A percentile compares a stretch with the other conserved stretches of the same genome.
Conservation (phyloP, 2,888 invertebrate genomes). For the Acanthosepion lycidas region DNA sequence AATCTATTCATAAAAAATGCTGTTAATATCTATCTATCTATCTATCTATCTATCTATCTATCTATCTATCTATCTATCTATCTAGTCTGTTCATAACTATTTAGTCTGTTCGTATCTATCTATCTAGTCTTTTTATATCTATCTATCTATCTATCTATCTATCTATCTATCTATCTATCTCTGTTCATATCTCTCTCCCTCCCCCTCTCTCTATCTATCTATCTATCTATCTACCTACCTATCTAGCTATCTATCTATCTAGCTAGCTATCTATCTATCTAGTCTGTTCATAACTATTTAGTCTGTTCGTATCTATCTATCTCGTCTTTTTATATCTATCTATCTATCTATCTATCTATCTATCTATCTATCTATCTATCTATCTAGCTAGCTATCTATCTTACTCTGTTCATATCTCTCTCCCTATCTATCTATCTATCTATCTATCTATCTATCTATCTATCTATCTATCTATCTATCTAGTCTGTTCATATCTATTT, state of each 20-base stretch:
- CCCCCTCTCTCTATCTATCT: too few species aligned
- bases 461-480: background rate
- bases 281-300: background rate
- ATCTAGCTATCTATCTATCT: background rate
- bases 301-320: background rate
- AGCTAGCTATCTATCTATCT: background rate
- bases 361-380: too few species aligned
- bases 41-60: background rate
- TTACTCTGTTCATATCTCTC: too few species aligned
- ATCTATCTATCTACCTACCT: slow-evolving; percentile 6
- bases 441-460: background rate
- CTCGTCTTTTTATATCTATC: background rate
- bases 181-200: background rate
- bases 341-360: background rate
- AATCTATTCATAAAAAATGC: background rate
- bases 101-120: background rate
- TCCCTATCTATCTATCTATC: background rate
- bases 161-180: background rate
- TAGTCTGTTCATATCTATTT: background rate
- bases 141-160: background rate
- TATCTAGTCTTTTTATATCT: background rate
- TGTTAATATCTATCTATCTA: too few species aligned
- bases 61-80: background rate
- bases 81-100: too few species aligned
- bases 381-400: too few species aligned